Conservation (phyloP, 2,888 invertebrate species). For the Terebella lapidaria region DNA sequence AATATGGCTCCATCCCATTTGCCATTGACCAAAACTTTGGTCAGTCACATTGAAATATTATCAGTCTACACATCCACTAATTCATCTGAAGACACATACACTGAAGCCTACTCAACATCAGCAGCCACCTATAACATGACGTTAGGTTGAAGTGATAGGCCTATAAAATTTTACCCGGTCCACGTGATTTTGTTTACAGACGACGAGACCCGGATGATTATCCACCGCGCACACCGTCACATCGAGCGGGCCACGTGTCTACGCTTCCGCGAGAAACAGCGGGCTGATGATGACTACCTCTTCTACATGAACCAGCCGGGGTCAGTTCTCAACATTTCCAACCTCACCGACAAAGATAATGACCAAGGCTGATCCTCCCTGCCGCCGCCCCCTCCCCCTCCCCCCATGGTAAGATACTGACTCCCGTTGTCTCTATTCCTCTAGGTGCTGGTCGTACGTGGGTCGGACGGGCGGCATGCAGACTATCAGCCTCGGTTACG, state of each 20-base stretch:
- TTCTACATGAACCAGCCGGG: conserved; percentile 41
- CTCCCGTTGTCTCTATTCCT: no score
- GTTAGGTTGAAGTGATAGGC: no score
- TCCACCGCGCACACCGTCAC: neutral
- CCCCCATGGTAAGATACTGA: no score
- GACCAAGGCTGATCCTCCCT: no score
- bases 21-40: conserved; percentile 14
- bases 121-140: no score
- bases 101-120: no score
- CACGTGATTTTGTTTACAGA: no score
- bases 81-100: no score
- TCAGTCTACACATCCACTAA: neutral
- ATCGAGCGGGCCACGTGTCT: conserved; percentile 37
- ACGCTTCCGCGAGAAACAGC: conserved; percentile 30
- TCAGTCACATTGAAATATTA: conserved; percentile 4
- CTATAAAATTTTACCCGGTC: no score
- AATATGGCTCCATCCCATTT: conserved; percentile 19
- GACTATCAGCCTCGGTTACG: conserved; percentile 37
- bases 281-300: conserved; percentile 33
- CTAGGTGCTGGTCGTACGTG: conserved; percentile 43
- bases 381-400: no score
- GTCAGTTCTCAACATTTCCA: no score
- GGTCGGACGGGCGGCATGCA: conserved; percentile 39
- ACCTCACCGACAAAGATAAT: no score
- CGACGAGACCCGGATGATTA: neutral